Percentiles rank a stretch among this genome's conserved stretches.
Conservation (phyloP, 2,113 vertebrate genomes). For the Melospiza melodia region DNA sequence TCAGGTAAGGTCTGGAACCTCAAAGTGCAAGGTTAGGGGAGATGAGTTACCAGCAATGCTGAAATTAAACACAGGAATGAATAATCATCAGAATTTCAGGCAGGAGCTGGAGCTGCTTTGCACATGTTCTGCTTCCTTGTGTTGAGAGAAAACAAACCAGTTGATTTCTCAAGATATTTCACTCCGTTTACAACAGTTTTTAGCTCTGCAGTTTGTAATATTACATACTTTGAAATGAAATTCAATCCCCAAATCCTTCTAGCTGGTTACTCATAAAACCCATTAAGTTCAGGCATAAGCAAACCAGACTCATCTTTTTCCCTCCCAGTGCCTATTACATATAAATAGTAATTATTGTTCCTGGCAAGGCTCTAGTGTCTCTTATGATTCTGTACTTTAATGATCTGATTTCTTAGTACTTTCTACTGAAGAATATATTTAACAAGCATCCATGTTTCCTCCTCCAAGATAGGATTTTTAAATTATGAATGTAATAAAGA, state of each 20-base stretch:
- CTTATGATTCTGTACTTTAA: constrained; percentile 61
- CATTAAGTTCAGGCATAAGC: constrained; percentile 58
- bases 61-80: background rate
- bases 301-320: constrained; percentile 51
- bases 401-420: constrained; percentile 60
- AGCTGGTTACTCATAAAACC: constrained; percentile 54
- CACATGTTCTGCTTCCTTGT: background rate
- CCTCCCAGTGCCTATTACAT: constrained; percentile 55
- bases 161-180: constrained; percentile 73
- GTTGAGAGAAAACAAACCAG: constrained; percentile 34
- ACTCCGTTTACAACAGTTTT: constrained; percentile 17
- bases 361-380: constrained; percentile 60
- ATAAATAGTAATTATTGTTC: constrained; percentile 69
- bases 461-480: constrained; percentile 62
- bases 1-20: background rate
- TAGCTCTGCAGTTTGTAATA: constrained; percentile 39
- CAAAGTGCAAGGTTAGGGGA: background rate
- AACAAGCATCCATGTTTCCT: constrained; percentile 62
- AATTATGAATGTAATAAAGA: constrained; percentile 71
- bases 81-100: background rate
- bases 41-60: background rate
- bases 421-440: constrained; percentile 58
- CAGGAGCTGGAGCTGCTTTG: background rate
- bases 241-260: constrained; percentile 57
- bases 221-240: constrained; percentile 58